Base-by-base conservation (phyloP, 1,140 invertebrate species). In the Saccostrea cuccullata region DNA sequence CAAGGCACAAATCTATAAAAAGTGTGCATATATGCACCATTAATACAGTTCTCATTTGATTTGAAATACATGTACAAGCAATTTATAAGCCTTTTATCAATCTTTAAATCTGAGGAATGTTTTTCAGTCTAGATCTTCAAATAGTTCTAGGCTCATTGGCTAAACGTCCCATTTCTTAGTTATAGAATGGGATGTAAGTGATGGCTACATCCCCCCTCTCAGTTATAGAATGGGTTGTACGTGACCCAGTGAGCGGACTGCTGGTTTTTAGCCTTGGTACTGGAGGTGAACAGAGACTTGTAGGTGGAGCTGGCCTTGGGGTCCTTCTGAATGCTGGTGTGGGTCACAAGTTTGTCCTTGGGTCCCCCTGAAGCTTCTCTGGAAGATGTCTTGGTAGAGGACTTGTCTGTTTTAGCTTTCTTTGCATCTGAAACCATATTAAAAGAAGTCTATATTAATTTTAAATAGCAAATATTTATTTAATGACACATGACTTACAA, bases 211-310 rank as follows among this genome's bases (percentile, higher is more conserved):
- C 47, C 47, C 47, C 47, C 5, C 15, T 86, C 23, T 87, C 56
- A 90, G 58, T 88, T 88, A 58, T 88, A 90, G 36, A 88, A 88
- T 11, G 98, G 98, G 96, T 99, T 99, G 94, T 98, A 99, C 12
- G 98, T 99, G 85, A 99, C 97, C 99, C 99, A 99, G 94, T 99
- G 98, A 4, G 98, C 98, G 93, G 97, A 97, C 47, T 97, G 96
- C 94, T 99, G 98, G 82, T 97, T 96, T 92, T 97, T 96, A 40
- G 98, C 98, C 82, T 96, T 97, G 93, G 98, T 96, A 94, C 98
- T 98, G 23, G 97, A 96, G 0, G 98, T 99, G 93, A 99, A 99
- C 26, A 99, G 95, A 26, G 98, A 99, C 95, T 99, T 99, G 93
- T 97, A 99, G 0, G 98, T 98, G 94, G 98, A 97, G 88, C 97